Evolutionary conservation across 2,888 invertebrate species (phyloP).

Genomic region (Idaea biselata): DNA sequence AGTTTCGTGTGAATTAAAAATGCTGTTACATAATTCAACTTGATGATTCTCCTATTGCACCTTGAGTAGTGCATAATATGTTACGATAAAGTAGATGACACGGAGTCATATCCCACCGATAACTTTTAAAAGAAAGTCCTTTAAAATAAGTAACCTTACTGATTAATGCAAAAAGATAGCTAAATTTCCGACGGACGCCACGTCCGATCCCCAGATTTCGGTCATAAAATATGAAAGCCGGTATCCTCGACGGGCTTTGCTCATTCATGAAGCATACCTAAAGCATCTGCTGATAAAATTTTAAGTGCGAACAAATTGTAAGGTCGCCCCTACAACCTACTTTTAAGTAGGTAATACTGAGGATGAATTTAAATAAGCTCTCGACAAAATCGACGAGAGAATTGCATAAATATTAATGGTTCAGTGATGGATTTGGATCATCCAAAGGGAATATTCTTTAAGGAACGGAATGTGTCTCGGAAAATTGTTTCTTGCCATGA

Average conservation of each 20-base stretch:
- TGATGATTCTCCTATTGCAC: too few relatives aligned
- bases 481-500: conserved; percentile 24
- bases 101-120: too few relatives aligned
- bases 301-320: conserved; percentile 55
- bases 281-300: conserved; percentile 49
- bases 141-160: neutral
- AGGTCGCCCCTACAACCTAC: conserved; percentile 48
- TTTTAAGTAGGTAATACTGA: conserved; percentile 64
- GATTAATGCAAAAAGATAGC: neutral
- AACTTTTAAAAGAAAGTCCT: too few relatives aligned
- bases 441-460: conserved; percentile 27
- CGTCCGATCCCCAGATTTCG: conserved; percentile 1
- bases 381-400: conserved; percentile 63
- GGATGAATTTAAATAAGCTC: conserved; percentile 75
- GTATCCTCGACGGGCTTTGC: conserved; percentile 12
- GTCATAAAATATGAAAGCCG: conserved; percentile 1
- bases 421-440: conserved; percentile 64
- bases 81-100: too few relatives aligned
- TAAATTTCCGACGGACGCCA: neutral
- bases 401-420: conserved; percentile 74
- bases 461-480: conserved; percentile 11
- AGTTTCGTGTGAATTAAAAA: too few relatives aligned
- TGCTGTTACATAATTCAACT: too few relatives aligned
- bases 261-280: conserved; percentile 19
- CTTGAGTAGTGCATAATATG: too few relatives aligned